Evolutionary conservation across 2,113 vertebrate genomes (phyloP).

Genomic region (Sorex araneus): DNA sequence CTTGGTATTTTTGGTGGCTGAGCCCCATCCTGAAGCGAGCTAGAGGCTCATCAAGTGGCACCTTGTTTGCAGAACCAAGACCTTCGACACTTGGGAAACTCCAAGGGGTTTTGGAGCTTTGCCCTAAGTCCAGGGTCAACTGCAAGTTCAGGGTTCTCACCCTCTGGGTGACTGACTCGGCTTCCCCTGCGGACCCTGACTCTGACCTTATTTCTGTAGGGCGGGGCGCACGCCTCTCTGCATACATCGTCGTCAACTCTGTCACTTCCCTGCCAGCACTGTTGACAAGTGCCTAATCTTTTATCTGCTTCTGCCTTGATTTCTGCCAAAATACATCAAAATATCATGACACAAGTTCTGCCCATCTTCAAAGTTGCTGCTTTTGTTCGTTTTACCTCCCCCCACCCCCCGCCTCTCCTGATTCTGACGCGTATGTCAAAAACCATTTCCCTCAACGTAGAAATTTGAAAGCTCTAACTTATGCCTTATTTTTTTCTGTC

Average conservation of each 20-base stretch:
- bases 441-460: neutral
- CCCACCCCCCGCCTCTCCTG: neutral
- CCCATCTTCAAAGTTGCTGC: neutral
- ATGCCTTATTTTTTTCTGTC: neutral
- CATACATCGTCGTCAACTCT: neutral
- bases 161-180: no score
- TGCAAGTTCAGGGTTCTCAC: no score
- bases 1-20: no score
- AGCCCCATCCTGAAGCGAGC: no score
- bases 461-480: neutral
- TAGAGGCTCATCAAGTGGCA: no score
- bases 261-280: neutral
- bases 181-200: no score
- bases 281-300: neutral
- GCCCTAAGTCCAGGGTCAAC: neutral
- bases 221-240: neutral
- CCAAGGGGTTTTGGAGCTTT: neutral
- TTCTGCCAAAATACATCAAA: constrained; percentile 25
- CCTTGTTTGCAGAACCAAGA: neutral
- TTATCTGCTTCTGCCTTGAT: constrained; percentile 2
- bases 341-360: neutral
- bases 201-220: neutral
- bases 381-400: neutral
- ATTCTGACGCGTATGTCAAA: neutral
- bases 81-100: neutral